phyloP scores from a whole-genome alignment of 2,113 vertebrate genomes.

The Austrofundulus limnaeus region DNA sequence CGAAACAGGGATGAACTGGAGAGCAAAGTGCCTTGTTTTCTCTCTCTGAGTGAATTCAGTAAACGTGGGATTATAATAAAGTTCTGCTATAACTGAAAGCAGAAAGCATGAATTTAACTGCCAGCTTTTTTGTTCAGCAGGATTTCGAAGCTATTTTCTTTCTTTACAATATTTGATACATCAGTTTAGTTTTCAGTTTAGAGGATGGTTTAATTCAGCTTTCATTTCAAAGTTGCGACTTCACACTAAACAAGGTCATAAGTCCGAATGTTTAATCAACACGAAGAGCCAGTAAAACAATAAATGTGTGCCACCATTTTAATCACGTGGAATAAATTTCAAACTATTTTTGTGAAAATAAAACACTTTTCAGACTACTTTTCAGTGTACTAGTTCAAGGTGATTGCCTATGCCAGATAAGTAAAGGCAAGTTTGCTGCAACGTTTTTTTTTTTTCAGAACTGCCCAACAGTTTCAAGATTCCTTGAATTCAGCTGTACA shows the following conservation, averaged over 20 bases:
- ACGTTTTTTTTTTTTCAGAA: constrained; percentile 2
- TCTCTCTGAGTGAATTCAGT: constrained; percentile 33
- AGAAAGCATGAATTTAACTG: constrained; percentile 9
- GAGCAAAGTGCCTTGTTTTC: constrained; percentile 76
- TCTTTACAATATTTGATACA: constrained; percentile 12
- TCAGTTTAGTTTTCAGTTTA: not conserved
- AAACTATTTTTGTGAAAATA: not conserved
- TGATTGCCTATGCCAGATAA: not conserved
- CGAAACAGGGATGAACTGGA: constrained; percentile 34
- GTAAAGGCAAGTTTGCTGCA: no score
- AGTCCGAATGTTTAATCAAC: not conserved
- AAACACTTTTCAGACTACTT: not conserved
- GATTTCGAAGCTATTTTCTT: constrained; percentile 3
- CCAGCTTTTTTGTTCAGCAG: constrained; percentile 9
- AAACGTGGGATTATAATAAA: not conserved
- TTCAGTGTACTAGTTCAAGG: not conserved
- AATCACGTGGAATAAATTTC: not conserved
- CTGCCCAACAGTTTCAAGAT: not conserved
- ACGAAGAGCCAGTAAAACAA: constrained; percentile 16
- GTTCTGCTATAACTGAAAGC: constrained; percentile 7
- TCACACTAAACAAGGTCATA: not conserved
- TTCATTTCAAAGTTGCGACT: constrained; percentile 2
- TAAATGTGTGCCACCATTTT: not conserved
- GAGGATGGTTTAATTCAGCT: constrained; percentile 1
- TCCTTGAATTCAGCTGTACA: constrained; percentile 14